Evolutionary conservation across 2,888 invertebrate genomes (phyloP).

Genomic region (Elysia crispata): DNA sequence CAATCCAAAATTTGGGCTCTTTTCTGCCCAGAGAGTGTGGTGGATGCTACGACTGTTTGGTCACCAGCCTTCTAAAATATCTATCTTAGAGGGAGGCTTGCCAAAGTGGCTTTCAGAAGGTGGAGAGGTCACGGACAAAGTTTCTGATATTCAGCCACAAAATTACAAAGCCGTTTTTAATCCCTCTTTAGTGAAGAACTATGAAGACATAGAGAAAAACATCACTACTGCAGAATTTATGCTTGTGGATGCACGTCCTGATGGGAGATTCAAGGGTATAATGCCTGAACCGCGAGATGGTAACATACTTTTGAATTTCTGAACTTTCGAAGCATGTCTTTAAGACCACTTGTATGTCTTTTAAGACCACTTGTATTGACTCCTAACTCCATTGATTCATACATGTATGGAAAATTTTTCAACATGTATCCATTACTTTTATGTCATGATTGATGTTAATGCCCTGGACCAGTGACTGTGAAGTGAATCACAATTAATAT

Average conservation of each 20-base stretch:
- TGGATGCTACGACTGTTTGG: constrained; percentile 65
- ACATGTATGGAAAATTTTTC: no score
- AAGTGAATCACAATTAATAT: no score
- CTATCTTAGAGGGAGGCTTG: constrained; percentile 66
- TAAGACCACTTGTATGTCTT: no score
- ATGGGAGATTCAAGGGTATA: constrained; percentile 70
- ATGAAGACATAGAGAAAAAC: constrained; percentile 68
- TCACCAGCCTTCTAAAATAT: constrained; percentile 57
- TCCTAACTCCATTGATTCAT: no score
- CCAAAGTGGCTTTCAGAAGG: constrained; percentile 63
- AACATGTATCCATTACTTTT: no score
- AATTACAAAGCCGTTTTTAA: constrained; percentile 53
- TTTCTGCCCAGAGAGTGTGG: constrained; percentile 63
- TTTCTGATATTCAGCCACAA: constrained; percentile 55
- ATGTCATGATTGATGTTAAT: no score
- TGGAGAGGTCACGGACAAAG: constrained; percentile 58
- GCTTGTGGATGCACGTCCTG: constrained; percentile 70
- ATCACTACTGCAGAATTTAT: constrained; percentile 56
- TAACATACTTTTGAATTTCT: constrained; percentile 39
- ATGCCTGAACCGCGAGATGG: constrained; percentile 73
- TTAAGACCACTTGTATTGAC: no score
- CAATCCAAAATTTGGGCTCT: constrained; percentile 55
- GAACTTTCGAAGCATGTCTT: no score
- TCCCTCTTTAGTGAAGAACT: constrained; percentile 58
- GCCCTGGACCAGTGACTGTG: no score